phyloP scores from a whole-genome alignment of 1,140 invertebrate species.

The Atta cephalotes region DNA sequence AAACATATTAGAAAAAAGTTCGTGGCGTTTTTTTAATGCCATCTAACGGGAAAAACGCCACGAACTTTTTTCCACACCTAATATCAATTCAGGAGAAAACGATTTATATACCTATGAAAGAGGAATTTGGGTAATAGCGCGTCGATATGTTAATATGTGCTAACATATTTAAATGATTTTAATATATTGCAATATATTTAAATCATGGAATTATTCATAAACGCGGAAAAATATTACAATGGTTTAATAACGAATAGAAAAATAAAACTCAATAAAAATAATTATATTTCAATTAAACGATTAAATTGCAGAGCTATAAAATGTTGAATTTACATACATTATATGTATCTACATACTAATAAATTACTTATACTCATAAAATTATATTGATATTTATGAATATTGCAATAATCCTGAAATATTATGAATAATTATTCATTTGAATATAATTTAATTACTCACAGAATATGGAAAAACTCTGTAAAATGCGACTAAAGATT shows the following conservation, averaged over 20 bases:
- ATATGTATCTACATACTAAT: not conserved
- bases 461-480: not conserved
- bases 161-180: not conserved
- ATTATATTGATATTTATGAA: not conserved
- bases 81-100: slow-evolving; percentile 16
- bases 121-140: not conserved
- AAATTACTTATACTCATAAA: not conserved
- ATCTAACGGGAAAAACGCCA: too few species aligned
- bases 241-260: not conserved
- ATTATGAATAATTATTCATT: slow-evolving; percentile 11
- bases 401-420: not conserved
- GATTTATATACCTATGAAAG: not conserved
- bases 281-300: not conserved
- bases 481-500: not conserved
- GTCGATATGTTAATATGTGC: not conserved
- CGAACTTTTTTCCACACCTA: too few species aligned
- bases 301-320: not conserved
- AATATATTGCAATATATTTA: not conserved
- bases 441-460: slow-evolving; percentile 6
- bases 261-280: not conserved
- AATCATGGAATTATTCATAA: not conserved
- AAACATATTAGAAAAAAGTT: not conserved
- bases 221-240: slow-evolving; percentile 1
- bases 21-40: too few species aligned
- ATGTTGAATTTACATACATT: not conserved